Evolutionary conservation across 2,888 invertebrate genomes (phyloP).

Genomic region (Lomographa bimaculata): DNA sequence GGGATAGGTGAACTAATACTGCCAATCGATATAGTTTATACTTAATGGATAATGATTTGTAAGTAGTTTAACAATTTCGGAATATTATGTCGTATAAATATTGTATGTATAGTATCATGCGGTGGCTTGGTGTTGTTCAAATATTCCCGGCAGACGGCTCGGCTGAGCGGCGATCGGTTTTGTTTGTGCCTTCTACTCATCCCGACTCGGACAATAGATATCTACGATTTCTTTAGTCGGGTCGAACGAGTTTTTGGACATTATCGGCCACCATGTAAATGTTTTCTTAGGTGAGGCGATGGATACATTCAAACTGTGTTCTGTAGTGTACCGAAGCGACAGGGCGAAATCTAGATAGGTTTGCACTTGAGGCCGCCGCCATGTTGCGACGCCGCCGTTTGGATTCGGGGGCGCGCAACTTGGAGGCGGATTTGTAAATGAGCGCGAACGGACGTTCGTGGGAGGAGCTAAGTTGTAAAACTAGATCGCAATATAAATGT

Average conservation of each 20-base stretch:
- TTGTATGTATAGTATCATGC: slow-evolving; percentile 73
- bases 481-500: slow-evolving; percentile 75
- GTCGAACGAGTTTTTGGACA: slow-evolving; percentile 38
- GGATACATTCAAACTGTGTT: slow-evolving; percentile 78
- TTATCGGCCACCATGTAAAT: slow-evolving; percentile 55
- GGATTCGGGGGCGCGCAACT: slow-evolving; percentile 22
- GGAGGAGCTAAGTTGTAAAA: slow-evolving; percentile 70
- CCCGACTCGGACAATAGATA: slow-evolving; percentile 27
- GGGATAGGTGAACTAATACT: slow-evolving; percentile 70
- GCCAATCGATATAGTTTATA: slow-evolving; percentile 81
- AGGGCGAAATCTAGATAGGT: slow-evolving; percentile 76
- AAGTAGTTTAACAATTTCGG: slow-evolving; percentile 75
- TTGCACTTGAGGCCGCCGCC: slow-evolving; percentile 52
- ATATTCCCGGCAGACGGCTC: slow-evolving; percentile 27
- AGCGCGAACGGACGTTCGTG: slow-evolving; percentile 55
- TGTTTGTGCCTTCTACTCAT: slow-evolving; percentile 39
- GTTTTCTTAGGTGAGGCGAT: slow-evolving; percentile 69
- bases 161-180: slow-evolving; percentile 30
- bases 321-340: slow-evolving; percentile 77
- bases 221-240: slow-evolving; percentile 25
- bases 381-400: slow-evolving; percentile 28
- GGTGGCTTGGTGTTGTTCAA: slow-evolving; percentile 52
- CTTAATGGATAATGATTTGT: slow-evolving; percentile 75
- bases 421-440: slow-evolving; percentile 42
- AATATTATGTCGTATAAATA: slow-evolving; percentile 75